Percentiles rank a stretch among this genome's conserved stretches.
Conservation (phyloP, 2,797 vertebrate genomes). For the Sus cebifrons region DNA sequence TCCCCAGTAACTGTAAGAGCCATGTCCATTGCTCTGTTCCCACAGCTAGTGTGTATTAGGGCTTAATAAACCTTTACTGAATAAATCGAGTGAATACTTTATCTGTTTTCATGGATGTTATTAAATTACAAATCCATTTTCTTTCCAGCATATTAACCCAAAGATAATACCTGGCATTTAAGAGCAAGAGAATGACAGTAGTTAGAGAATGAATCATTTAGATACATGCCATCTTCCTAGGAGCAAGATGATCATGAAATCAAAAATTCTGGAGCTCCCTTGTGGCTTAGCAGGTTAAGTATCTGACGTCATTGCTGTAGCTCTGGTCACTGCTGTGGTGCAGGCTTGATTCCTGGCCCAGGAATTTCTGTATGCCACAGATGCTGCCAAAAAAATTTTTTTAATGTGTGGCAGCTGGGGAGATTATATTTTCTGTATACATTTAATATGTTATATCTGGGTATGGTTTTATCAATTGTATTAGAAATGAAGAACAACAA, state of each 20-base stretch:
- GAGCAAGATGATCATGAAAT: not conserved
- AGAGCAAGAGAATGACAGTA: constrained; percentile 60
- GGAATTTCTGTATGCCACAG: no score
- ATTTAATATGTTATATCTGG: not conserved
- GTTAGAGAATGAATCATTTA: constrained; percentile 67
- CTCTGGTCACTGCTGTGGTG: no score
- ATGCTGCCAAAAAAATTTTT: not conserved
- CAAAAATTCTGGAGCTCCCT: not conserved
- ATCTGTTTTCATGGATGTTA: constrained; percentile 10
- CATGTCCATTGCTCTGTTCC: not conserved
- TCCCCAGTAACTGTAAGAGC: not conserved
- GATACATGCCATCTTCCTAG: not conserved
- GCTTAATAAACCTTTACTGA: not conserved
- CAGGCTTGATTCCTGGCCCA: no score
- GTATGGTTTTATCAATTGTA: not conserved
- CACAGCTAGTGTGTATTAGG: not conserved
- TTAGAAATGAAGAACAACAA: constrained; percentile 13
- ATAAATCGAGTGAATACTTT: not conserved
- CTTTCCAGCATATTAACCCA: constrained; percentile 74
- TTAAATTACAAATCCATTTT: constrained; percentile 60
- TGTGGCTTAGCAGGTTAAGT: no score
- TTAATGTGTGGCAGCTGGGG: not conserved
- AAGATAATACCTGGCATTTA: constrained; percentile 60
- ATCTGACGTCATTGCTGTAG: no score
- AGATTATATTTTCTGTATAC: not conserved